Evolutionary conservation across 1,140 invertebrate genomes (phyloP).

Genomic region (Temnothorax nylanderi): DNA sequence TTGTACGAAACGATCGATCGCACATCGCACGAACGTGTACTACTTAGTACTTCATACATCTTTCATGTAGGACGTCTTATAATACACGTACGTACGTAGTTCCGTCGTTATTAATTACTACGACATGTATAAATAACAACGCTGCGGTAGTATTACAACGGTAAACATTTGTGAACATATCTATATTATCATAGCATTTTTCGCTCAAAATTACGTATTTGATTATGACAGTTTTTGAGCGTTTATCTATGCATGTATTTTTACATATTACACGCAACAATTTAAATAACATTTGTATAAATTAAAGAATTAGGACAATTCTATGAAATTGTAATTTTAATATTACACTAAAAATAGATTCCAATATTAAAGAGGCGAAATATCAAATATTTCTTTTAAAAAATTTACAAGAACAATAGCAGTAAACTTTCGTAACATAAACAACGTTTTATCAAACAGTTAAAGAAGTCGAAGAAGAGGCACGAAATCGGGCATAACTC

Average conservation of each 20-base stretch:
- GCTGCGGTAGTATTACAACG: neutral
- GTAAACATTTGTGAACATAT: neutral
- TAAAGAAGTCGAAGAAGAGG: neutral
- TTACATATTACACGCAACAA: neutral
- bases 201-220: neutral
- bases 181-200: neutral
- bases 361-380: neutral
- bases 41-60: neutral
- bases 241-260: neutral
- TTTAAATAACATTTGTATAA: neutral
- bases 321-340: neutral
- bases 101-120: neutral
- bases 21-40: neutral
- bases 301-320: neutral
- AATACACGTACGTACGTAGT: neutral
- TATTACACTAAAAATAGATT: neutral
- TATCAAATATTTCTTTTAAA: neutral
- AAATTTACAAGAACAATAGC: neutral
- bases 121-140: neutral
- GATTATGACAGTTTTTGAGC: neutral
- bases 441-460: neutral
- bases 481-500: neutral
- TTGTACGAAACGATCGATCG: conserved; percentile 5
- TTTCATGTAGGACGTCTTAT: conserved; percentile 28
- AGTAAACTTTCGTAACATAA: neutral